phyloP scores from a whole-genome alignment of 1,140 invertebrate species.

The Antheraea mylitta region DNA sequence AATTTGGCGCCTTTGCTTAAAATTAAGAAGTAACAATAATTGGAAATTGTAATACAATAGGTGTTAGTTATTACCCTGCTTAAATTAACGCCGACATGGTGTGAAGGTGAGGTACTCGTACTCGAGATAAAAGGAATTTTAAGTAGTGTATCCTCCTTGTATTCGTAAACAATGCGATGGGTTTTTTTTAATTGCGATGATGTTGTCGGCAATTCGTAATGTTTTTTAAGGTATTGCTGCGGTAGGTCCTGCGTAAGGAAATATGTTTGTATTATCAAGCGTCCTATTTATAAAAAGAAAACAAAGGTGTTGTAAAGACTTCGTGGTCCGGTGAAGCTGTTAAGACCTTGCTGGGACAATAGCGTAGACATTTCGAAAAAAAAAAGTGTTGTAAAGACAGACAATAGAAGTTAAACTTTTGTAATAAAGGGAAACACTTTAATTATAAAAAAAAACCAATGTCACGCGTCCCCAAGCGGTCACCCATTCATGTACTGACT shows the following conservation, averaged over 20 bases:
- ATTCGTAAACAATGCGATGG: conserved; percentile 33
- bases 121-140: conserved; percentile 57
- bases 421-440: too few relatives aligned
- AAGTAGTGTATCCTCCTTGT: conserved; percentile 31
- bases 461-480: too few relatives aligned
- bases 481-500: too few relatives aligned
- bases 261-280: too few relatives aligned
- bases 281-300: too few relatives aligned
- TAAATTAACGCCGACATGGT: conserved; percentile 64
- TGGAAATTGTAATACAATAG: not conserved
- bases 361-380: too few relatives aligned
- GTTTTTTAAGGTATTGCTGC: not conserved
- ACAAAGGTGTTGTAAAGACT: too few relatives aligned
- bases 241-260: not conserved
- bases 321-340: too few relatives aligned
- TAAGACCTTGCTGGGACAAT: too few relatives aligned
- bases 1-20: not conserved
- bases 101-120: conserved; percentile 49
- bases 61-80: conserved; percentile 43
- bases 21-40: not conserved
- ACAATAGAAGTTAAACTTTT: too few relatives aligned
- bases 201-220: conserved; percentile 56
- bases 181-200: conserved; percentile 61
- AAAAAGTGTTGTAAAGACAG: too few relatives aligned
- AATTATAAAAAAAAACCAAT: too few relatives aligned